Evolutionary conservation across 2,888 invertebrate genomes (phyloP).

Genomic region (Hemaris fuciformis): DNA sequence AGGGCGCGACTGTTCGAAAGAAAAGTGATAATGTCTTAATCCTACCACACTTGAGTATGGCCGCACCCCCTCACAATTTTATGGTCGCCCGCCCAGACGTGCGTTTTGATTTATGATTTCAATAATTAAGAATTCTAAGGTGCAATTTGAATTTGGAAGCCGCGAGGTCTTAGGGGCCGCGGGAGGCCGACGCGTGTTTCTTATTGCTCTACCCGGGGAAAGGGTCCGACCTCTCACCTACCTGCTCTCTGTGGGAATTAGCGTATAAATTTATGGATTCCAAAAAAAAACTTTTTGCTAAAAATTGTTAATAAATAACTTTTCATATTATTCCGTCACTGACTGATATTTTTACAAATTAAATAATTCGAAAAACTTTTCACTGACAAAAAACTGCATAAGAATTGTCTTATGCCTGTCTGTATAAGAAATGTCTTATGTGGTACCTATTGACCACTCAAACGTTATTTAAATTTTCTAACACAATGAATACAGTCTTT

Average conservation of each 20-base stretch:
- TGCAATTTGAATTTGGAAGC: constrained; percentile 79
- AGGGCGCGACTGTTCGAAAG: constrained; percentile 78
- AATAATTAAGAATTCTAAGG: constrained; percentile 82
- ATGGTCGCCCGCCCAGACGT: constrained; percentile 78
- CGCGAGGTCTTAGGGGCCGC: constrained; percentile 63
- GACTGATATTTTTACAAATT: background rate
- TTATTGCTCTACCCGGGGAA: constrained; percentile 72
- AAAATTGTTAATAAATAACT: background rate
- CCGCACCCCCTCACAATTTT: constrained; percentile 64
- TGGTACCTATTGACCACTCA: too few species aligned
- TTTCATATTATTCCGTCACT: background rate
- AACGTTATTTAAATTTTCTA: constrained; percentile 15
- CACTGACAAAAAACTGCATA: too few species aligned
- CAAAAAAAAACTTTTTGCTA: constrained; percentile 35
- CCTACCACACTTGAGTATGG: constrained; percentile 79
- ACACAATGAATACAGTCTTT: constrained; percentile 28
- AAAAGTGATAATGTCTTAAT: constrained; percentile 87
- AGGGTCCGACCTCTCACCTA: constrained; percentile 71
- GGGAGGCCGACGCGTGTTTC: constrained; percentile 77
- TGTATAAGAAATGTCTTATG: too few species aligned
- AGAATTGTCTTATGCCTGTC: too few species aligned
- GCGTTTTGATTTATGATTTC: constrained; percentile 81
- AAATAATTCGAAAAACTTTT: too few species aligned
- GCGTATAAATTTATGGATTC: constrained; percentile 59
- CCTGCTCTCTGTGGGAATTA: constrained; percentile 58